phyloP scores from a whole-genome alignment of 2,888 invertebrate genomes.

The Leptogaster cylindrica region DNA sequence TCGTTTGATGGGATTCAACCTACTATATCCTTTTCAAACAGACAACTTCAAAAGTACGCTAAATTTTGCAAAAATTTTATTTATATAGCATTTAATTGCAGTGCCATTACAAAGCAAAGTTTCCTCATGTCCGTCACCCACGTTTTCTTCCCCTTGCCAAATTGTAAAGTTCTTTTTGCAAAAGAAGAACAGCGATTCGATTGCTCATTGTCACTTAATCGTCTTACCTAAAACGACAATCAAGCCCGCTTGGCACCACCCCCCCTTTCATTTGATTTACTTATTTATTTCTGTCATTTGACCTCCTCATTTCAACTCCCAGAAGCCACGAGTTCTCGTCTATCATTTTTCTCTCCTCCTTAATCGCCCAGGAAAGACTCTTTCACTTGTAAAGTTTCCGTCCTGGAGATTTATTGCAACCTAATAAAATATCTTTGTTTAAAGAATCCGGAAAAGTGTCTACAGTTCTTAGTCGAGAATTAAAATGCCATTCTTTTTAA shows the following conservation, averaged over 20 bases:
- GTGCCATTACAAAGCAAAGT: background rate
- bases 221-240: constrained; percentile 7
- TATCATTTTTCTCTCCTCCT: constrained; percentile 37
- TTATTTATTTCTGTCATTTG: background rate
- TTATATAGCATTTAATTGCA: background rate
- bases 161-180: background rate
- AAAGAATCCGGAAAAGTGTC: constrained; percentile 45
- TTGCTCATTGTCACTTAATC: constrained; percentile 10
- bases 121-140: background rate
- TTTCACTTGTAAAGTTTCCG: constrained; percentile 47
- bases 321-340: background rate
- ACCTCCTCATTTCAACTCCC: background rate
- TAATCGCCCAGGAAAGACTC: constrained; percentile 38
- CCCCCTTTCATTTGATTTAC: background rate
- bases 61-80: background rate
- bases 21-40: constrained; percentile 92
- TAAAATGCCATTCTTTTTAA: background rate
- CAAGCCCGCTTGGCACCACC: background rate
- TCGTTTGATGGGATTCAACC: constrained; percentile 91
- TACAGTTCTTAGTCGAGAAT: background rate
- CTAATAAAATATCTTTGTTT: background rate
- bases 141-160: background rate
- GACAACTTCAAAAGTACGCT: constrained; percentile 48
- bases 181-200: background rate
- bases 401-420: constrained; percentile 29